Evolutionary conservation across 2,888 invertebrate genomes (phyloP).

Genomic region (Ochropacha duplaris): DNA sequence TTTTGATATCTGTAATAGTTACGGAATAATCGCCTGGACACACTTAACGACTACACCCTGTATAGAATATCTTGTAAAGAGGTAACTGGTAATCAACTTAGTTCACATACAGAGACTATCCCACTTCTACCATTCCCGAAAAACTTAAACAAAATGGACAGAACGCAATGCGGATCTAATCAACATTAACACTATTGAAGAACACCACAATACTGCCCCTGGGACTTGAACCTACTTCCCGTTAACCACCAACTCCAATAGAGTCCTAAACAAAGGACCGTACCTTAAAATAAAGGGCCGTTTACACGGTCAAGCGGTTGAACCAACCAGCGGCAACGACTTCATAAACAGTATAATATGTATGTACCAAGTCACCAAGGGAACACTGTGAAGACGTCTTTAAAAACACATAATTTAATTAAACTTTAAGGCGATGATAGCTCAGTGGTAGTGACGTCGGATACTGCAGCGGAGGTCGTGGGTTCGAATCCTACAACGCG

Average conservation of each 20-base stretch:
- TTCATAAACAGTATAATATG: background rate
- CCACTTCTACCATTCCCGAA: background rate
- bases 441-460: too few species aligned
- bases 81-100: background rate
- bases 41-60: too few species aligned
- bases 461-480: too few species aligned
- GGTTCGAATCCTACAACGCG: too few species aligned
- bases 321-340: background rate
- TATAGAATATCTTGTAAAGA: background rate
- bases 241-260: slow-evolving; percentile 1
- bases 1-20: too few species aligned
- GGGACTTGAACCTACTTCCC: background rate
- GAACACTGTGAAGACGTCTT: too few species aligned
- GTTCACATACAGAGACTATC: background rate
- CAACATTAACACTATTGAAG: background rate
- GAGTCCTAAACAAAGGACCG: slow-evolving; percentile 7
- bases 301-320: background rate
- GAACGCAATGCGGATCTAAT: background rate
- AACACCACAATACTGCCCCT: background rate
- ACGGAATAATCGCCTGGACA: too few species aligned
- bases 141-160: background rate
- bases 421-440: too few species aligned
- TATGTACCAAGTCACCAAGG: too few species aligned
- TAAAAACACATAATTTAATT: too few species aligned
- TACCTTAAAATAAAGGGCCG: background rate